phyloP scores from a whole-genome alignment of 2,113 vertebrate genomes.

The Marmota monax region DNA sequence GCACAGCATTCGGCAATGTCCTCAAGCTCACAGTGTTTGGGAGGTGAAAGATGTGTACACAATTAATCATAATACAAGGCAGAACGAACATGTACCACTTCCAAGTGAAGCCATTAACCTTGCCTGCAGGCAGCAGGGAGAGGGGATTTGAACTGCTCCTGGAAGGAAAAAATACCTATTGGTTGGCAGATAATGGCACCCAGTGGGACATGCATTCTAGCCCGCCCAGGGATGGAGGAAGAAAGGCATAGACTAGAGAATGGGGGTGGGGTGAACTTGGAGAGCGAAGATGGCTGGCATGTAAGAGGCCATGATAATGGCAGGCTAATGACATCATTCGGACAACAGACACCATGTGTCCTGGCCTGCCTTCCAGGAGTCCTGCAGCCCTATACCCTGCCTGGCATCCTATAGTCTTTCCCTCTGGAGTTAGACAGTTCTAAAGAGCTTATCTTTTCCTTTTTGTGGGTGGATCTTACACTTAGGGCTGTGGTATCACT shows the following conservation, averaged over 20 bases:
- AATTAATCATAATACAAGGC: background rate
- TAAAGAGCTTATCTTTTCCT: background rate
- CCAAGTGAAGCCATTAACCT: background rate
- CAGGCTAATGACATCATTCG: background rate
- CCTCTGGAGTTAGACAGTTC: background rate
- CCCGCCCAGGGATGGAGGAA: background rate
- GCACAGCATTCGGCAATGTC: background rate
- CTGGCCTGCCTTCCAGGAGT: background rate
- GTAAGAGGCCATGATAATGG: background rate
- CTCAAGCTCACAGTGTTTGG: background rate
- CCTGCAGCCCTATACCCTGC: background rate
- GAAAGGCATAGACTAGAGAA: background rate
- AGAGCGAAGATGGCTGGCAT: background rate
- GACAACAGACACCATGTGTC: background rate
- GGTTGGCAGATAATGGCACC: background rate
- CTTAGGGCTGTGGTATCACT: background rate
- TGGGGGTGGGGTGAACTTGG: background rate
- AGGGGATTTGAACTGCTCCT: background rate
- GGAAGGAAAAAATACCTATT: background rate
- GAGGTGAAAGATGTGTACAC: background rate
- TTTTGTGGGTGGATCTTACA: background rate
- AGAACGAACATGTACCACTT: background rate
- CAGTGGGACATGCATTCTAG: fast-evolving
- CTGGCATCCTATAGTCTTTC: background rate
- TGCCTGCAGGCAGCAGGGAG: background rate